These are phyloP conservation scores for Dryadula phaetusa DNA, from an alignment of 2,888 invertebrate species.

Conservation along the genomic window DNA sequence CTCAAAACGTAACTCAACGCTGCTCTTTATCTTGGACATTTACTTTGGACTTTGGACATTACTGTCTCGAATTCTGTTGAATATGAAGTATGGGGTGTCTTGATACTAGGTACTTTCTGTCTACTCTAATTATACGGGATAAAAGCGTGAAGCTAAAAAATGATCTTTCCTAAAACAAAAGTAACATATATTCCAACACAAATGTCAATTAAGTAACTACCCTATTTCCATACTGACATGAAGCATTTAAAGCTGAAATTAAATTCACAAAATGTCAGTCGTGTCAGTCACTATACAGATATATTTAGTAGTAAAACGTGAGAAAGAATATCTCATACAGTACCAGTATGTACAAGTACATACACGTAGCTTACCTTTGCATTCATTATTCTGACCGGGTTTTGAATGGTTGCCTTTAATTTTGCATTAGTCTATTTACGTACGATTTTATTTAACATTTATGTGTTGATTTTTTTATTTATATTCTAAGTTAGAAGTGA, in stretches of 20 bases:
- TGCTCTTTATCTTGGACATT: no score
- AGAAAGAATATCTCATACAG: neutral
- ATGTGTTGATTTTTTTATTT: neutral
- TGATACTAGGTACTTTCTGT: no score
- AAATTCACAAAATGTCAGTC: conserved; percentile 17
- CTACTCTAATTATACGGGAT: no score
- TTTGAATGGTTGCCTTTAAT: conserved; percentile 16
- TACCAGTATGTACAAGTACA: no score
- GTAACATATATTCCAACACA: neutral
- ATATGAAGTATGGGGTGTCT: no score
- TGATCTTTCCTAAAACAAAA: neutral
- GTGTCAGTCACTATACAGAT: conserved; percentile 12
- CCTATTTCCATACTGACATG: neutral
- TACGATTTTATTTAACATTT: neutral
- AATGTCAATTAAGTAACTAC: neutral
- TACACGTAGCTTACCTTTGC: neutral
- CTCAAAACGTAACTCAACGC: no score
- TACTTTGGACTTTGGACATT: no score
- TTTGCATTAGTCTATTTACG: conserved; percentile 1
- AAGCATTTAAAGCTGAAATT: conserved; percentile 17
- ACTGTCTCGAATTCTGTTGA: no score
- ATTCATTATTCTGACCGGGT: conserved; percentile 15
- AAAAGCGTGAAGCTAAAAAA: no score
- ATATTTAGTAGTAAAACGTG: conserved; percentile 23
- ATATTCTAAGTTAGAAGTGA: neutral